Conservation (phyloP, 1,140 invertebrate species). For the Eubasilissa regina region DNA sequence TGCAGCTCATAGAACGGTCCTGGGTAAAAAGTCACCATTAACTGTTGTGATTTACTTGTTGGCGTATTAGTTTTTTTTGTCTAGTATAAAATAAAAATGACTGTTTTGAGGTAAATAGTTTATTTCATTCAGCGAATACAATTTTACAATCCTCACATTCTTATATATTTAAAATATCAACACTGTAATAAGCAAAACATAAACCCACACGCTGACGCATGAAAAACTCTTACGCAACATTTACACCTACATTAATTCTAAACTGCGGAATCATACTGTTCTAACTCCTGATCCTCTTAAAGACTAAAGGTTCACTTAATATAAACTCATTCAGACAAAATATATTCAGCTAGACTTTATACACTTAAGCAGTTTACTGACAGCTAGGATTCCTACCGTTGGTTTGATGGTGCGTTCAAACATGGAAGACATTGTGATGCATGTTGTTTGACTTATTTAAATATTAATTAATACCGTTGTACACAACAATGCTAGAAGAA, state of each 20-base stretch:
- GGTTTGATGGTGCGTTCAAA: not conserved
- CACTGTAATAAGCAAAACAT: conserved; percentile 16
- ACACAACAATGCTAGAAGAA: too few relatives aligned
- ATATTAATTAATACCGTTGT: not conserved
- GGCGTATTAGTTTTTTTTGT: too few relatives aligned
- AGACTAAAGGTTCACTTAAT: too few relatives aligned
- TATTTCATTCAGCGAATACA: conserved; percentile 10
- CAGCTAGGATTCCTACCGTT: too few relatives aligned
- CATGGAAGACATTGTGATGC: conserved; percentile 4
- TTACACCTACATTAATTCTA: not conserved
- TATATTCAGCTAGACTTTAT: too few relatives aligned
- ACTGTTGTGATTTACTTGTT: too few relatives aligned
- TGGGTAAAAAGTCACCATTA: too few relatives aligned
- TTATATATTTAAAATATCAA: conserved; percentile 6
- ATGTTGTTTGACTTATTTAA: conserved; percentile 3
- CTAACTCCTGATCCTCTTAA: not conserved
- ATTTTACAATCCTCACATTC: conserved; percentile 9
- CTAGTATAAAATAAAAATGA: too few relatives aligned
- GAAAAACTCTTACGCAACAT: not conserved
- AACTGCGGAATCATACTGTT: conserved; percentile 1
- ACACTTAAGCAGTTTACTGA: too few relatives aligned
- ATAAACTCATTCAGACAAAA: too few relatives aligned
- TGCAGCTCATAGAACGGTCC: too few relatives aligned
- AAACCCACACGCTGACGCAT: not conserved
- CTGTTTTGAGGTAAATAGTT: conserved; percentile 9